These are phyloP conservation scores for Pterobdella sp. DNA, from an alignment of 2,888 invertebrate species.

Conservation along the genomic window DNA sequence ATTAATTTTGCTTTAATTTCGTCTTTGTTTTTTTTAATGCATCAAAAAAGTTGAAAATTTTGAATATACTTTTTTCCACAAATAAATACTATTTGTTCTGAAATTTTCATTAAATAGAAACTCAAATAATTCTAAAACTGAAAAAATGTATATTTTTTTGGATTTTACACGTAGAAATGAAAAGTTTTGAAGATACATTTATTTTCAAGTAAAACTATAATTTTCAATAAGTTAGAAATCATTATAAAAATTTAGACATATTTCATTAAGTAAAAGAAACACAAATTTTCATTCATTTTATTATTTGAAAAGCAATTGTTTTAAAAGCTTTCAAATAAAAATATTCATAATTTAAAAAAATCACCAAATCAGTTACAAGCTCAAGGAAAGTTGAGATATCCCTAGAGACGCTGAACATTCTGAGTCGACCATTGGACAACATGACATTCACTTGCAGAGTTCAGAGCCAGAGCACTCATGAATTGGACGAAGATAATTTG, in stretches of 20 bases:
- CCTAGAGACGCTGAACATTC: slow-evolving; percentile 18
- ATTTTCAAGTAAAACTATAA: not conserved
- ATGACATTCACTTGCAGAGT: slow-evolving; percentile 31
- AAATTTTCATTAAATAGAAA: no score
- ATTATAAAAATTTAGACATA: no score
- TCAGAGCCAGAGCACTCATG: not conserved
- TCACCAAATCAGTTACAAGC: not conserved
- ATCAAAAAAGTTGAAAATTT: no score
- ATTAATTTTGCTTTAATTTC: no score
- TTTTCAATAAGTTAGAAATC: not conserved
- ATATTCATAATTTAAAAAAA: not conserved
- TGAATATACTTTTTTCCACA: no score
- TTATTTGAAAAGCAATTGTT: not conserved
- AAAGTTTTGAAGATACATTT: not conserved
- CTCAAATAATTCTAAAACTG: no score
- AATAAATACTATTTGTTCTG: no score
- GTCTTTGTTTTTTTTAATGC: no score
- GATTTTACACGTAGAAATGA: not conserved
- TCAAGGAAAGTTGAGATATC: not conserved
- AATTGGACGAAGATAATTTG: slow-evolving; percentile 16
- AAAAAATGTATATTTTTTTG: no score
- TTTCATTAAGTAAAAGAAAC: no score
- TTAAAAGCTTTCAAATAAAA: not conserved
- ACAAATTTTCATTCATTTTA: not conserved
- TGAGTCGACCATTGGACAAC: slow-evolving; percentile 26